phyloP scores from a whole-genome alignment of 2,113 vertebrate genomes.

The Gymnobelideus leadbeateri region DNA sequence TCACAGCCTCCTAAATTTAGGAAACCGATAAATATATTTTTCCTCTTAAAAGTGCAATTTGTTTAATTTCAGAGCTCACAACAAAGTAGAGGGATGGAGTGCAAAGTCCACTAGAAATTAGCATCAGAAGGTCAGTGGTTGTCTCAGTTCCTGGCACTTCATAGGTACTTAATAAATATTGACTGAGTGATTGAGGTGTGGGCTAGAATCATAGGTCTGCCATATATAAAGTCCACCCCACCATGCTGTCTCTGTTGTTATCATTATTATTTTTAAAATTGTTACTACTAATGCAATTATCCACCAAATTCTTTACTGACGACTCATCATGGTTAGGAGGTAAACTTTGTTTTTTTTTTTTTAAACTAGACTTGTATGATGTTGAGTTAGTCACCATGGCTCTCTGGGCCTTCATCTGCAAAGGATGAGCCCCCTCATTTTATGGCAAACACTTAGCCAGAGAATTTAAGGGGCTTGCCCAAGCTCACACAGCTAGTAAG shows the following conservation, averaged over 20 bases:
- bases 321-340: not conserved
- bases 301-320: not conserved
- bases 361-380: not conserved
- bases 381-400: not conserved
- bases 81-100: not conserved
- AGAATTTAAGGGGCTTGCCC: not conserved
- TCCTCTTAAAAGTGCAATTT: not conserved
- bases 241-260: not conserved
- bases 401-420: not conserved
- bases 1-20: not conserved
- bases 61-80: not conserved
- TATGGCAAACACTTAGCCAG: not conserved
- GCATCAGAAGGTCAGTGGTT: not conserved
- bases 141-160: not conserved
- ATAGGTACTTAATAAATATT: not conserved
- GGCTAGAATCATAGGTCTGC: not conserved
- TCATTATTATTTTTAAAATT: not conserved
- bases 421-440: not conserved
- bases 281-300: not conserved
- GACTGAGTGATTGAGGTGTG: not conserved
- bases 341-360: not conserved
- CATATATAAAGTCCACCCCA: not conserved
- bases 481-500: not conserved
- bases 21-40: not conserved
- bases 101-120: not conserved